phyloP scores from a whole-genome alignment of 2,888 invertebrate genomes.

The Oithona nana region DNA sequence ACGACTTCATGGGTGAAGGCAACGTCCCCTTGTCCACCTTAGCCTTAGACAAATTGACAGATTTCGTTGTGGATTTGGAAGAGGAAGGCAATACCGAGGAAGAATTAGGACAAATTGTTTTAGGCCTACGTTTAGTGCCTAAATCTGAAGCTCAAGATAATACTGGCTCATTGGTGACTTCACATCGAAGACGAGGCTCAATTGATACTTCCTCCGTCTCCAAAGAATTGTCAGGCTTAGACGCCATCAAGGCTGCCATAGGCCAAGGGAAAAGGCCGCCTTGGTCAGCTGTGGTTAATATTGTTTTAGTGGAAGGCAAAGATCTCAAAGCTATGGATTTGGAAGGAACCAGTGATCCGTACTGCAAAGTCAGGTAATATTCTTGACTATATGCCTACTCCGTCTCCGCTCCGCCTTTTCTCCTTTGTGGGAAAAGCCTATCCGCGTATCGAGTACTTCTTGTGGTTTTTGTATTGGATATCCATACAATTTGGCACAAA shows the following conservation, averaged over 20 bases:
- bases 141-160: constrained; percentile 41
- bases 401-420: too few relatives aligned
- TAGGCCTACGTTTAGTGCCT: constrained; percentile 66
- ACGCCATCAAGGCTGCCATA: not conserved
- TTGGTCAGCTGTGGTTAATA: constrained; percentile 92
- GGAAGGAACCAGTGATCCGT: constrained; percentile 74
- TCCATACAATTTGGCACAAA: too few relatives aligned
- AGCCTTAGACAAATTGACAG: constrained; percentile 40
- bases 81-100: constrained; percentile 1
- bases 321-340: constrained; percentile 69
- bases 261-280: constrained; percentile 60
- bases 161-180: not conserved
- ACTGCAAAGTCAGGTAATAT: constrained; percentile 76
- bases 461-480: too few relatives aligned
- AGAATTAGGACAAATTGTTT: constrained; percentile 57
- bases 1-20: constrained; percentile 93
- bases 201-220: not conserved
- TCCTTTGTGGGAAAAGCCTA: too few relatives aligned
- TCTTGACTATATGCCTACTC: constrained; percentile 20
- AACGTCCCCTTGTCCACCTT: constrained; percentile 61
- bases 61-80: constrained; percentile 22
- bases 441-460: too few relatives aligned
- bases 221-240: not conserved
- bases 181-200: not conserved
- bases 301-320: constrained; percentile 86